A percentile compares a stretch with the other conserved stretches of the same genome.
Evolutionary conservation across 2,797 vertebrate species (phyloP).

Genomic region (Sternarchorhynchus goeldii): DNA sequence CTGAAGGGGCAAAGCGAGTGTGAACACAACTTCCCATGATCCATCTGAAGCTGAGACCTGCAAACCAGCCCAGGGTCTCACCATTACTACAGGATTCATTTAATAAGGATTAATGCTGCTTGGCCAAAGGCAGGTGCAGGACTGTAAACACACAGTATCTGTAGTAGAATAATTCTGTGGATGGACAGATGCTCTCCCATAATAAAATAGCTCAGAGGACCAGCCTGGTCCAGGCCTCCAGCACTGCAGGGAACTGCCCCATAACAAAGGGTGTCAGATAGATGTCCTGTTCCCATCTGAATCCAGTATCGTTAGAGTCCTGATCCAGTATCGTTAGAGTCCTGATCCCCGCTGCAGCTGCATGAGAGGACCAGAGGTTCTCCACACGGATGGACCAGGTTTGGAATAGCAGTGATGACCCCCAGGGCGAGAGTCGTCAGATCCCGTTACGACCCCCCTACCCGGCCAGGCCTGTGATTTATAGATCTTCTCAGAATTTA

Average conservation of each 20-base stretch:
- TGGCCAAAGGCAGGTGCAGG: too few relatives aligned
- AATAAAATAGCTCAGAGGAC: neutral
- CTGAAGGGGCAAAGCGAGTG: too few relatives aligned
- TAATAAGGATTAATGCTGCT: too few relatives aligned
- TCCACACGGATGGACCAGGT: conserved; percentile 54
- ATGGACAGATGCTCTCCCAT: neutral
- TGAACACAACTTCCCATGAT: too few relatives aligned
- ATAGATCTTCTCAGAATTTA: conserved; percentile 75
- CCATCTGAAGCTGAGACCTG: too few relatives aligned
- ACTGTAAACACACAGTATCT: too few relatives aligned
- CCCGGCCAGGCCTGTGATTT: conserved; percentile 67
- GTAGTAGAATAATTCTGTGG: too few relatives aligned
- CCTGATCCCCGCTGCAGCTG: conserved; percentile 45
- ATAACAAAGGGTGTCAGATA: neutral
- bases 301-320: conserved; percentile 31
- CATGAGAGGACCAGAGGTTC: conserved; percentile 12
- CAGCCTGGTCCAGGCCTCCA: neutral
- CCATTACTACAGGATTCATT: too few relatives aligned
- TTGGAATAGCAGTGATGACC: conserved; percentile 71
- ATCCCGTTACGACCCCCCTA: conserved; percentile 58
- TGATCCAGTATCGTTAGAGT: too few relatives aligned
- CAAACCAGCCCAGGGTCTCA: too few relatives aligned
- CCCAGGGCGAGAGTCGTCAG: conserved; percentile 67
- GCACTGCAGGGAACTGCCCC: conserved; percentile 5
- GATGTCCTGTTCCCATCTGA: conserved; percentile 19